phyloP scores from a whole-genome alignment of 2,888 invertebrate species.

The Rutpela maculata region DNA sequence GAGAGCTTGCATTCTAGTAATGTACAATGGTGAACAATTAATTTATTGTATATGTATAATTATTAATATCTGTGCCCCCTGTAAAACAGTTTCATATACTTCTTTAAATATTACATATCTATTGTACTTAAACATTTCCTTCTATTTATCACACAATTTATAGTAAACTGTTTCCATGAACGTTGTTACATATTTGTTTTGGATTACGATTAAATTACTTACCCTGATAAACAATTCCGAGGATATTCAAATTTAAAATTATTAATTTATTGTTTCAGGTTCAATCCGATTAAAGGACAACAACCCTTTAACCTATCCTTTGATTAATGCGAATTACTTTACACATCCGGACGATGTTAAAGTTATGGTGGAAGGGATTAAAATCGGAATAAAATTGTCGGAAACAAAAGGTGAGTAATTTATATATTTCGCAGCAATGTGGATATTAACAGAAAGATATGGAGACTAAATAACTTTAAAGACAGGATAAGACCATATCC shows the following conservation, averaged over 20 bases:
- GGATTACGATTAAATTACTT: neutral
- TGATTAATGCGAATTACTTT: slow-evolving; percentile 89
- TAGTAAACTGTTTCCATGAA: neutral
- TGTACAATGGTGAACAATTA: no score
- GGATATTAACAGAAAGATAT: no score
- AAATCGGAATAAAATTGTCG: slow-evolving; percentile 83
- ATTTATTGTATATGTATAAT: no score
- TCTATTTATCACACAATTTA: no score
- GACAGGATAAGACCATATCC: no score
- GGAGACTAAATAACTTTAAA: no score
- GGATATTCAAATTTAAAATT: neutral
- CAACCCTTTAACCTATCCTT: slow-evolving; percentile 88
- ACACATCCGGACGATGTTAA: slow-evolving; percentile 87
- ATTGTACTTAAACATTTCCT: no score
- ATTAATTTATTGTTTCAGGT: slow-evolving; percentile 69
- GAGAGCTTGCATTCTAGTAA: no score
- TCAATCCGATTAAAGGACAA: slow-evolving; percentile 78
- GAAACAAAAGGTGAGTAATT: slow-evolving; percentile 79
- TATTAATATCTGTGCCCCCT: no score
- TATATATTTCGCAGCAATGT: neutral
- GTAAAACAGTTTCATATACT: no score
- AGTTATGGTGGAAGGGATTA: slow-evolving; percentile 88
- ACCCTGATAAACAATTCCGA: neutral
- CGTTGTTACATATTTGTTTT: neutral
- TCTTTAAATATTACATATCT: no score